A percentile compares a stretch with the other conserved stretches of the same genome.
phyloP scores from a whole-genome alignment of 2,888 invertebrate species.

The Napeogenes sylphis region DNA sequence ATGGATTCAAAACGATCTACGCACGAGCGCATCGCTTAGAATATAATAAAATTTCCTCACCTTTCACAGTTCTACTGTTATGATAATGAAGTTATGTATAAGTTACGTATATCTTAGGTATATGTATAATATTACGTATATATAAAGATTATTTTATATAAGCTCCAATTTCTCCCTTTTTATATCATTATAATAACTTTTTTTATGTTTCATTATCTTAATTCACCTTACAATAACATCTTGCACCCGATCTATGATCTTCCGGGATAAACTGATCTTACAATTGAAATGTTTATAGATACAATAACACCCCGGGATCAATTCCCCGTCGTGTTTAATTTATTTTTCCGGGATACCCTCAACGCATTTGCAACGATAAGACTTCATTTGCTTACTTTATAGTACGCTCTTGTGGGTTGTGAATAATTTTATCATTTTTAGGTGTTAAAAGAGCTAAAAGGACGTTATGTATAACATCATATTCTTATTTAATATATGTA shows the following conservation, averaged over 20 bases:
- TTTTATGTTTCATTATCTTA: too few relatives aligned
- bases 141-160: too few relatives aligned
- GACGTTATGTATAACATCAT: too few relatives aligned
- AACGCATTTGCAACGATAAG: conserved; percentile 35
- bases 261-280: conserved; percentile 39
- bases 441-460: not conserved
- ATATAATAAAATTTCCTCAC: conserved; percentile 31
- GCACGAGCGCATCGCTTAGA: conserved; percentile 24
- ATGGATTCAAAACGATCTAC: conserved; percentile 33
- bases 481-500: too few relatives aligned
- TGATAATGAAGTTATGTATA: not conserved
- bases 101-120: not conserved
- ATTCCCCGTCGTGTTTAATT: conserved; percentile 63
- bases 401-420: conserved; percentile 9
- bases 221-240: too few relatives aligned
- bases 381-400: conserved; percentile 34
- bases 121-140: not conserved
- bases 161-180: too few relatives aligned
- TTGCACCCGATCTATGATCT: conserved; percentile 20
- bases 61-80: conserved; percentile 20
- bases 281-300: conserved; percentile 75
- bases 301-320: conserved; percentile 68
- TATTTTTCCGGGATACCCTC: conserved; percentile 52
- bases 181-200: too few relatives aligned
- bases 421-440: not conserved